Evolutionary conservation across 2,797 vertebrate genomes (phyloP), one percentile per base, ranked within the genome.

Genomic region (Lacerta agilis): DNA sequence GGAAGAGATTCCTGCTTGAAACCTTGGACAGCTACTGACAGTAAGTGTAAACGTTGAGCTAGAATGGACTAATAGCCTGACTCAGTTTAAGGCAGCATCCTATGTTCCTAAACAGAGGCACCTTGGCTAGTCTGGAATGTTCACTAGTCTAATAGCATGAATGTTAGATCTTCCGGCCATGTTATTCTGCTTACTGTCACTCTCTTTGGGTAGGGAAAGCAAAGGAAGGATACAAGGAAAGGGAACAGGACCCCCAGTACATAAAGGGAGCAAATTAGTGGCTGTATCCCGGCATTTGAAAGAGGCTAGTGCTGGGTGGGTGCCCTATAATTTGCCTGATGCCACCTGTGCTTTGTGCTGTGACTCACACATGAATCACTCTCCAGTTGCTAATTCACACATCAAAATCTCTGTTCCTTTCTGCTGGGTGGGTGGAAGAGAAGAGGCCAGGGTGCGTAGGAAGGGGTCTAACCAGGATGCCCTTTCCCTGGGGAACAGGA

Each of bases 311-410:
- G 87, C 86, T 85, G 87, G 85, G 87, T 93, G 90, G 86, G 79
- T 95, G 94, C 94, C 89, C 86, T 90, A 84, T 87, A 76, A 87
- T 90, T 90, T 87, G 78, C 78, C 49, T 43, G 77, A 85, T 85
- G 82, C 89, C 89, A 90, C 89, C 77, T 87, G 86, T 87, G 82
- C 61, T 87, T 87, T 95, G 93, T 93, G 90, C 76, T 88, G 92
- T 89, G 87, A 91, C 77, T 91, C 85, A 89, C 69, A 72, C 67
- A 87, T 91, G 94, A 95, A 94, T 96, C 94, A 95, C 18, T 49
- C 90, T 88, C 91, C 94, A 94, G 92, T 92, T 94, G 93, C 92
- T 94, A 85, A 90, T 86, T 91, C 79, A 82, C 79, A 90, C 80
- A 86, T 89, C 88, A 81, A 36, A 89, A 87, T 71, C 69, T 78